Conservation (phyloP, 2,797 vertebrate genomes). For the Alosa sapidissima region DNA sequence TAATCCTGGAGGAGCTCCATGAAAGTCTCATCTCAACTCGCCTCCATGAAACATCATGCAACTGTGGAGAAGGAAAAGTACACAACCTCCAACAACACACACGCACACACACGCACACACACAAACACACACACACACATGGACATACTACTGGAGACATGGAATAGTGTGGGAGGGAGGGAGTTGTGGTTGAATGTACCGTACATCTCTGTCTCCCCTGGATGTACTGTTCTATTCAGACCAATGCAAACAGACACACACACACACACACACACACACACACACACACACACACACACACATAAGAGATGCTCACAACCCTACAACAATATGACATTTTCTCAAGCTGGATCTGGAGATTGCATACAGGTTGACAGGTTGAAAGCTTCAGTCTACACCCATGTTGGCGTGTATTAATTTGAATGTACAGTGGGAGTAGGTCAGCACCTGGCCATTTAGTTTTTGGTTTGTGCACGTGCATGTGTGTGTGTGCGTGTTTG, state of each 20-base stretch:
- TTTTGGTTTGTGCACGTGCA: not conserved
- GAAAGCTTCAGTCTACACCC: not conserved
- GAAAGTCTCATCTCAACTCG: not conserved
- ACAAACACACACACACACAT: not conserved
- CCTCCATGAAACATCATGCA: not conserved
- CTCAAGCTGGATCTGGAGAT: not conserved
- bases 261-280: constrained; percentile 9
- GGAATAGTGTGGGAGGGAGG: not conserved
- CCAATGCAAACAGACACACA: not conserved
- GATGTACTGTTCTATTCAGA: constrained; percentile 2
- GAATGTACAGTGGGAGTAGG: not conserved
- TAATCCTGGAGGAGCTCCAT: not conserved
- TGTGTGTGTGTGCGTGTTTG: constrained; percentile 1
- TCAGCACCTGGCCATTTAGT: not conserved
- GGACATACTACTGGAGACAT: not conserved
- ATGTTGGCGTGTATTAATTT: not conserved
- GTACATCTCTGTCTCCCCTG: not conserved
- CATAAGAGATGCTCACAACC: not conserved
- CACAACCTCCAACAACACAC: not conserved
- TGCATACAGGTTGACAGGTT: not conserved
- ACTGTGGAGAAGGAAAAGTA: constrained; percentile 1
- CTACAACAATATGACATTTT: not conserved
- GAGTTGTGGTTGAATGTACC: not conserved
- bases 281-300: not conserved
- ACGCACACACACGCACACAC: not conserved